These are phyloP conservation scores for Condylura cristata DNA, from an alignment of 2,113 vertebrate species.

Conservation along the genomic window DNA sequence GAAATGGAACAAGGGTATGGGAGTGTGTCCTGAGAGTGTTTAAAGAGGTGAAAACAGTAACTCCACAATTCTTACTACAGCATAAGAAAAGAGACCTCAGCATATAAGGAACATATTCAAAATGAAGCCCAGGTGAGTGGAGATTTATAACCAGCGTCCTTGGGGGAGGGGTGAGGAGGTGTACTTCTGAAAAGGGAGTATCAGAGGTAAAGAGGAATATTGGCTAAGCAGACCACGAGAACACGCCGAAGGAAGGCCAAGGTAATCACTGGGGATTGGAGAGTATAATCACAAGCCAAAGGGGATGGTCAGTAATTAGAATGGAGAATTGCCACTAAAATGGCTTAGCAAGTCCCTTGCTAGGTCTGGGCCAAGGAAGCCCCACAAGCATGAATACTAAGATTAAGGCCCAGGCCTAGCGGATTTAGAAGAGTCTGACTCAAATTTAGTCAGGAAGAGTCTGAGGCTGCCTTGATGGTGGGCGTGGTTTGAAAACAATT, in stretches of 20 bases:
- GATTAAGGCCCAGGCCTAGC: background rate
- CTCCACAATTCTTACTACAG: background rate
- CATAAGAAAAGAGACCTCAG: background rate
- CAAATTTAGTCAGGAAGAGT: background rate
- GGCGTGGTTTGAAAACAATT: too few relatives aligned
- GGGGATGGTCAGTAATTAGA: background rate
- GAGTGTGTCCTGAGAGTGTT: background rate
- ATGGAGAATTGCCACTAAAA: too few relatives aligned
- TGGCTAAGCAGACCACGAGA: background rate
- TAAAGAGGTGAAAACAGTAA: background rate
- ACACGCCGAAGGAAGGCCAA: background rate
- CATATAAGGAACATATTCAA: background rate
- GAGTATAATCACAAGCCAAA: too few relatives aligned
- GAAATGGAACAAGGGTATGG: background rate
- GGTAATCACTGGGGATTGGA: fast-evolving
- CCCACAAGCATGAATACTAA: background rate
- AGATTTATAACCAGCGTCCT: background rate
- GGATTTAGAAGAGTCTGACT: background rate
- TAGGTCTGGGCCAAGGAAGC: background rate
- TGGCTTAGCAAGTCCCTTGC: background rate
- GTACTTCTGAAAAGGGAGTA: background rate
- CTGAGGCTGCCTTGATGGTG: too few relatives aligned
- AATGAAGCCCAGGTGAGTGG: background rate
- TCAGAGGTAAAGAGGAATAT: background rate
- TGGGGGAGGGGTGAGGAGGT: too few relatives aligned